Evolutionary conservation across 2,113 vertebrate species (phyloP), one percentile per base, ranked within the genome.

Genomic region (Dromiciops gliroides): DNA sequence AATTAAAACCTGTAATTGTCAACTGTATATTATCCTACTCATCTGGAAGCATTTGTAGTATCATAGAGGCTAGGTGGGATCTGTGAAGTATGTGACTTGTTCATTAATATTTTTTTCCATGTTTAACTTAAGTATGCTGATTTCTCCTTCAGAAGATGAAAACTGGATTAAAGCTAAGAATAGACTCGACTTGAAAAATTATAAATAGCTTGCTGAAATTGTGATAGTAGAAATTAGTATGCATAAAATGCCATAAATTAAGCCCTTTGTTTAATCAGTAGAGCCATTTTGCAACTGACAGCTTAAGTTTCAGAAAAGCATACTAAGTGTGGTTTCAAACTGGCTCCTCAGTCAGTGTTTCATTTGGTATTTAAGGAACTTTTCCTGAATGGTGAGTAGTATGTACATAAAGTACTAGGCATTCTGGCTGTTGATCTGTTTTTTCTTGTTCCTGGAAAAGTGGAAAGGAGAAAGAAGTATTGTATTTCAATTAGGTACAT

Each of bases 81-180:
- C 92, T 49, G 94, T 89, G 51, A 28, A 93, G 28, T 93, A 95
- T n/a, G 50, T 92, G 47, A 22, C 10, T 90, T 89, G 49, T 95
- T 91, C 67, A 90, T 92, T 92, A 92, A 93, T 75, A 3, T 56
- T 96, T 91, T 96, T 89, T 92, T 94, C 83, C 94, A 2, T 51
- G 0, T 95, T 97, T 95, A 96, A 92, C 51, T 1, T 96, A 67
- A 67, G 3, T 89, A 3, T 53, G 24, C 52, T 96, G 51, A 97
- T 98, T 98, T 94, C 51, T 89, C 49, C 9, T 95, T 94, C 94
- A 96, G 93, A 90, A 98, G 97, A 96, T 83, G 95, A 96, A 89
- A 97, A 98, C 56, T 93, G 50, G 96, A 75, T 95, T 97, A 97
- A 96, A 96, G 94, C 97, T 98, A 96, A 98, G 96, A 98, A 95